Base-by-base conservation (phyloP, 2,797 vertebrate species). In the Triplophysa yarkandensis region DNA sequence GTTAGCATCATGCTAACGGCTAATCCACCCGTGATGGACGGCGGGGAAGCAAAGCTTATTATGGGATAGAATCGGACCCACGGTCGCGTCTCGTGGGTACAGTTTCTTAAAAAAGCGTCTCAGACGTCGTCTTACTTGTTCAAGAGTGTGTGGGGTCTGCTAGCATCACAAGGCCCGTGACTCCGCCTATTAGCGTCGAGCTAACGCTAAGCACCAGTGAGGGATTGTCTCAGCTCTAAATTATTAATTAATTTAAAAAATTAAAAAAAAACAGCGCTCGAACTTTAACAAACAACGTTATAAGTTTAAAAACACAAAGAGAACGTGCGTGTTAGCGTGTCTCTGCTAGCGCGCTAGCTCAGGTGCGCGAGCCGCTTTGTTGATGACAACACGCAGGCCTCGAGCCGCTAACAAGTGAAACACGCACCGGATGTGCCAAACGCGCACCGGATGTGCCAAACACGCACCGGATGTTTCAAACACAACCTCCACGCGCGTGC, bases 361-460 rank as follows among this genome's bases (percentile, higher is more conserved):
- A 52, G 28, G 36, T 72, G 16, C 58, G 10, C 66, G 57, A 60
- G 65, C 32, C 57, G 58, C 71, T 80, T 63, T 80, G 78, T 80
- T 76, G 55, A 67, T 66, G 63, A 46, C 65, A 66, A 43, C 36
- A 54, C 64, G 39, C 60, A 78, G 82, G 81, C 80, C 77, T 76
- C 72, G 77, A 75, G 73, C 72, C 67, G 60, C 68, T 74, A 68
- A 73, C n/a, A n/a, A n/a, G n/a, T n/a, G n/a, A n/a, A n/a, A 39
- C 65, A 50, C 28, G 2, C 54, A 58, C 6, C n/a, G 54, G 2
- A 39, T 2, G 13, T 9, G 9, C 32, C 30, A 44, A 57, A 34
- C 3, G 13, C 5, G 2, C 54, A 58, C 6, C n/a, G 54, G 2
- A 39, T 2, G 13, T 9, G 9, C 32, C 30, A 44, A 57, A 39